Evolutionary conservation across 2,797 vertebrate genomes (phyloP), one percentile per base, ranked within the genome.

Genomic region (Danio jaintianensis): DNA sequence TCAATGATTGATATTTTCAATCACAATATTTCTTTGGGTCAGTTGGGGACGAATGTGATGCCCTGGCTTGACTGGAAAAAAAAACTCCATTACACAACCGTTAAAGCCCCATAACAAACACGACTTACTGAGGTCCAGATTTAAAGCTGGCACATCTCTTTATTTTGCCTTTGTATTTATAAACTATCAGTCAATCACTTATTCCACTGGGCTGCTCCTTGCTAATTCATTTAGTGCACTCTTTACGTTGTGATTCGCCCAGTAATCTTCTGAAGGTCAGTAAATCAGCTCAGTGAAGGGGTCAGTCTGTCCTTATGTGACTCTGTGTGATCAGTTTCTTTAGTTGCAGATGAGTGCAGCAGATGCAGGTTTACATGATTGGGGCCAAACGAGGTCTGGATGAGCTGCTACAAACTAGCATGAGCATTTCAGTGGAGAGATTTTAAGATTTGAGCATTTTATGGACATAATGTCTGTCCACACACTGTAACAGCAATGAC

Each of bases 251-350:
- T 48, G 48, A 55, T 79, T 42, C 7, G 55, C 20, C 43, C 69
- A 11, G 45, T 86, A 81, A 86, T 86, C 77, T 80, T 59, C 47
- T 75, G 48, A 80, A 83, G 81, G 75, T 72, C 80, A 79, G 64
- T 53, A 56, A 79, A 73, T 71, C 68, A 79, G 68, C 68, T 79
- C 78, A 79, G 2, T 62, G 62, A 66, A 80, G 48, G 70, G 71
- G 75, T 64, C 80, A 85, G 64, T 64, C 13, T 78, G 77, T 48
- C 67, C 18, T 64, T 61, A 63, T 10, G 40, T 79, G 69, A 79
- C 69, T 52, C 55, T 61, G 36, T 61, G 42, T 71, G 77, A 43
- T 38, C 69, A 29, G n/a, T 53, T 38, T 55, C 43, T 40, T 29
- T 22, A 11, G 64, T 29, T 70, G 15, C 59, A 38, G 4, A 55